Percentiles rank a stretch among this genome's conserved stretches.
phyloP scores from a whole-genome alignment of 2,888 invertebrate genomes.

The Gisinianus flammeolus region DNA sequence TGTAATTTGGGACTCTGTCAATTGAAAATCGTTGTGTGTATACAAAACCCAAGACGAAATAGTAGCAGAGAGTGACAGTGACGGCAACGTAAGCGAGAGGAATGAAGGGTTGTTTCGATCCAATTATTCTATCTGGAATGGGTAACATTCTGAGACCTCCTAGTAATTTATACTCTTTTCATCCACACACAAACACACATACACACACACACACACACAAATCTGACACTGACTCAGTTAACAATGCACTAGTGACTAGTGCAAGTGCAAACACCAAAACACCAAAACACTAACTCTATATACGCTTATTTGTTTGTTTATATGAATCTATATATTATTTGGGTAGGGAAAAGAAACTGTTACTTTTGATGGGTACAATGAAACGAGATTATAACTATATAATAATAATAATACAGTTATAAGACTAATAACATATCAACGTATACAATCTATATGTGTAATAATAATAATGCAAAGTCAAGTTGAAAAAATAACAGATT shows the following conservation, averaged over 20 bases:
- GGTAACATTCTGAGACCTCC: constrained; percentile 50
- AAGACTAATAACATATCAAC: not conserved
- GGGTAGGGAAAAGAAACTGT: not conserved
- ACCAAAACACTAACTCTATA: not conserved
- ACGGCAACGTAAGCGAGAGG: constrained; percentile 52
- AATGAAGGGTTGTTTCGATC: constrained; percentile 50
- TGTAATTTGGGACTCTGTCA: not conserved
- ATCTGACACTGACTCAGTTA: not conserved
- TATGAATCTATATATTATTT: not conserved
- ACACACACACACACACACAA: not conserved
- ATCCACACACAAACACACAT: not conserved
- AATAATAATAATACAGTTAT: not conserved
- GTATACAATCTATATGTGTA: not conserved
- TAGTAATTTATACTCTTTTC: constrained; percentile 8
- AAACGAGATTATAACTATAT: not conserved
- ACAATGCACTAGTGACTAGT: too few species aligned
- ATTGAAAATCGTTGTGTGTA: not conserved
- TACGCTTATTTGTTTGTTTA: not conserved
- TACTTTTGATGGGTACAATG: not conserved
- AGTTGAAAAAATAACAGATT: constrained; percentile 4
- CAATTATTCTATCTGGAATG: constrained; percentile 57
- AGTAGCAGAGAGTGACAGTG: constrained; percentile 54
- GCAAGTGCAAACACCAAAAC: not conserved
- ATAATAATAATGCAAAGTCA: not conserved
- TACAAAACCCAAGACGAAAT: constrained; percentile 51